phyloP scores from a whole-genome alignment of 2,113 vertebrate genomes.

The Ageneiosus marmoratus region DNA sequence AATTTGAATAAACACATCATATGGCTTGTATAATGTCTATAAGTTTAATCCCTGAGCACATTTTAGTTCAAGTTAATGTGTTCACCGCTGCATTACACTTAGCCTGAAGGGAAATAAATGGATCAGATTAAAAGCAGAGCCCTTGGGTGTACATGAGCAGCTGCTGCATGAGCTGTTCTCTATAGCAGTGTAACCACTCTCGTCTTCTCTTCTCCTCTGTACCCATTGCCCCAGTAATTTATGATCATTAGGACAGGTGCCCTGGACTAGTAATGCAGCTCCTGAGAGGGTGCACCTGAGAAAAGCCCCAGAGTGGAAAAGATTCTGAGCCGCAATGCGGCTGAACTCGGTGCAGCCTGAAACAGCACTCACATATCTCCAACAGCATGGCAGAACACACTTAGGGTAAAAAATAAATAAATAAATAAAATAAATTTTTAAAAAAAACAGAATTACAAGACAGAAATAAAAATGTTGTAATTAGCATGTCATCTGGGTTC shows the following conservation, averaged over 20 bases:
- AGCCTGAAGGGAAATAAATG: constrained; percentile 9
- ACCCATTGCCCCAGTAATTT: constrained; percentile 27
- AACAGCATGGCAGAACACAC: neutral
- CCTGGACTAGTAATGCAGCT: constrained; percentile 1
- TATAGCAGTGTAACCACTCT: neutral
- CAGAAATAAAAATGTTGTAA: constrained; percentile 10
- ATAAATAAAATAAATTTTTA: too few relatives aligned
- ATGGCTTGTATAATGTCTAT: neutral
- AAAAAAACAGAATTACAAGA: neutral
- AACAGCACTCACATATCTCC: constrained; percentile 1
- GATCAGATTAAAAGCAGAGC: constrained; percentile 19
- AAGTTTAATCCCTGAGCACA: neutral
- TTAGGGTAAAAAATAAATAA: neutral
- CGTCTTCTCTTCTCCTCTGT: neutral
- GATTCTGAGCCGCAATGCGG: constrained; percentile 46
- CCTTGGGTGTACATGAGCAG: constrained; percentile 6
- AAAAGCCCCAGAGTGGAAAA: constrained; percentile 33
- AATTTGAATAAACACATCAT: neutral
- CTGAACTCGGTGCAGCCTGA: constrained; percentile 23
- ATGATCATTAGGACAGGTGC: constrained; percentile 33
- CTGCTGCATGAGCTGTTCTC: neutral
- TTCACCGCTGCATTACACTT: neutral
- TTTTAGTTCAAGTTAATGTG: constrained; percentile 1
- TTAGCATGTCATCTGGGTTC: constrained; percentile 34
- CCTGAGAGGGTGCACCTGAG: constrained; percentile 11